Base-by-base conservation (phyloP, 2,888 invertebrate species). In the Pollenia labialis region DNA sequence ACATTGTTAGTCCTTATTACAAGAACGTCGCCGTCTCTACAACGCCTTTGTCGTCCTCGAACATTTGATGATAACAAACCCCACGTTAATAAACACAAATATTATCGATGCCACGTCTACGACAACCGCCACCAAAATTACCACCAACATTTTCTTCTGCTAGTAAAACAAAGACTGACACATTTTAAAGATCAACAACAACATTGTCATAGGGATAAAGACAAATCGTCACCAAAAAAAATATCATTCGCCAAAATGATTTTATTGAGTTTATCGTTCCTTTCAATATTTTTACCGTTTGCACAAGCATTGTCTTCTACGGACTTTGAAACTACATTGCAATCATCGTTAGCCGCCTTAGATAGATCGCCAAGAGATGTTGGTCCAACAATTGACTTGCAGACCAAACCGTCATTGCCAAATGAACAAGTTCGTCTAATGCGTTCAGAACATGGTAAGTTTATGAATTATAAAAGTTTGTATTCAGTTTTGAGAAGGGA, bases 401-500 rank as follows among this genome's bases (percentile, higher is more conserved):
- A 68, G 62, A 9, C 23, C 7, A 56, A 66, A 14, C 52, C 23
- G 14, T 12, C 74, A 42, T 18, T 68, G 77, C 62, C 62, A n/a
- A 50, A 40, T 23, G 74, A 80, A 12, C 81, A 87, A 71, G 89
- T 89, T 12, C 85, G 82, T 79, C 85, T 92, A 86, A 85, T 89
- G 16, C 88, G 87, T 16, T 88, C 88, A 56, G 90, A 90, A 88
- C 90, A 81, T 44, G 88, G 92, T 92, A 87, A 90, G 92, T 91
- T 64, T 10, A 40, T 14, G 11, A 16, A n/a, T 32, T 16, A 40
- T 23, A 32, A 23, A 16, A 44, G 18, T 42, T 48, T 66, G 23
- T 6, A 6, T 32, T 32, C 6, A 32, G 32, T 6, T 32, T 32
- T 32, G 32, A 32, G 32, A 32, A 32, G 32, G 6, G 32, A 32